These are phyloP conservation scores for Tipula confusa DNA, from an alignment of 2,888 invertebrate species.

Conservation along the genomic window DNA sequence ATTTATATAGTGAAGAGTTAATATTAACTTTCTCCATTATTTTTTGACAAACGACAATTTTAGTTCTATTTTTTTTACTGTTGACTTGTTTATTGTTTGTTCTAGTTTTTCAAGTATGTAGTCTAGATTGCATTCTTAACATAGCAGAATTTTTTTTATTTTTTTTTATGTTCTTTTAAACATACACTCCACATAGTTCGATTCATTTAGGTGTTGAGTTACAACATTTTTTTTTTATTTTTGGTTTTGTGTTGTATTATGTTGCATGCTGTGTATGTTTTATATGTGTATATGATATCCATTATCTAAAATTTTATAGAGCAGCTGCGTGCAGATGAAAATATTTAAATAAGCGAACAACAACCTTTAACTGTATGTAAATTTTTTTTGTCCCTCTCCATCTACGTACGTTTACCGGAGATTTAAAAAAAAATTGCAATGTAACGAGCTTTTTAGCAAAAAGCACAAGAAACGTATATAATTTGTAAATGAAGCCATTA, in stretches of 20 bases:
- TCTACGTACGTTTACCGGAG: not conserved
- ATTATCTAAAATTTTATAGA: not conserved
- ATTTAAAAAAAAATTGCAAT: not conserved
- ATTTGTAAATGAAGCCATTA: not conserved
- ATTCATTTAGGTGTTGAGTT: not conserved
- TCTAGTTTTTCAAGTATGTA: not conserved
- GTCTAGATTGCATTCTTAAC: not conserved
- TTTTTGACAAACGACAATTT: no score
- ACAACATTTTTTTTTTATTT: no score
- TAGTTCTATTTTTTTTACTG: no score
- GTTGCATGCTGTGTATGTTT: not conserved
- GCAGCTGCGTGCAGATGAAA: not conserved
- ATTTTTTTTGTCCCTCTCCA: not conserved
- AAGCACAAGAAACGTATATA: not conserved
- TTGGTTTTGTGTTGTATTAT: not conserved
- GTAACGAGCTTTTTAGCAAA: not conserved
- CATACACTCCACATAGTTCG: not conserved
- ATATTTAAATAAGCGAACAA: not conserved
- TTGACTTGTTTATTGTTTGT: no score
- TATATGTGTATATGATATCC: not conserved
- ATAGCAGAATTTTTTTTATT: not conserved
- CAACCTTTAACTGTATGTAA: not conserved
- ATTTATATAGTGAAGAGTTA: no score
- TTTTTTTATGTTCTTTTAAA: not conserved
- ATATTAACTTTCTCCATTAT: no score